A percentile compares a stretch with the other conserved stretches of the same genome.
Conservation (phyloP, 1,140 invertebrate genomes). For the Brachionus plicatilis region DNA sequence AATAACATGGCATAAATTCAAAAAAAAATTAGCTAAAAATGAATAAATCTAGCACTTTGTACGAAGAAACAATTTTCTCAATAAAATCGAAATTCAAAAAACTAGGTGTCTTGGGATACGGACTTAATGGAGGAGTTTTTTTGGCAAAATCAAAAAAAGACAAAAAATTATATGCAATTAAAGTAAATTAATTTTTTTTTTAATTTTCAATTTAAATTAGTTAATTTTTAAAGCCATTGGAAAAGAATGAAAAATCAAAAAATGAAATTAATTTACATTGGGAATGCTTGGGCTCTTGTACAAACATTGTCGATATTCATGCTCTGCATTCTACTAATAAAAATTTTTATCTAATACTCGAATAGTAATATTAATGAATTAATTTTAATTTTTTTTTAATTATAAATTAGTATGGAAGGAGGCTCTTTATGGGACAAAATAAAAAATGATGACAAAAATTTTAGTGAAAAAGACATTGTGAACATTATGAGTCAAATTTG, state of each 20-base stretch:
- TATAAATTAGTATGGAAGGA: conserved; percentile 46
- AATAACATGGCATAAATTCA: background rate
- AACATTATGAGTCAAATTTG: conserved; percentile 93
- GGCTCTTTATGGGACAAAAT: conserved; percentile 52
- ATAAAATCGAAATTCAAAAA: background rate
- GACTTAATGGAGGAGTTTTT: background rate
- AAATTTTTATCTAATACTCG: conserved; percentile 68
- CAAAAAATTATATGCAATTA: background rate
- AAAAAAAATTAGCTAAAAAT: background rate
- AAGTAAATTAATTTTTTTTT: background rate
- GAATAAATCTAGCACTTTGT: background rate
- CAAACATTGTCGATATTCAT: conserved; percentile 64
- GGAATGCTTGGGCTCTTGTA: conserved; percentile 61
- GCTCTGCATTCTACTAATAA: conserved; percentile 74
- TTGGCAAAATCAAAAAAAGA: background rate
- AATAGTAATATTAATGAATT: background rate
- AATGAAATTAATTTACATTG: conserved; percentile 93
- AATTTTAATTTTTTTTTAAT: background rate
- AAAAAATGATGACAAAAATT: conserved; percentile 43
- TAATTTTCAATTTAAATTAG: background rate
- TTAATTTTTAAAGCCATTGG: background rate
- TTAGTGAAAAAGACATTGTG: conserved; percentile 67
- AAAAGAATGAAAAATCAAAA: conserved; percentile 72
- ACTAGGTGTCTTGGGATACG: background rate
- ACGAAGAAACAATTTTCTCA: background rate